phyloP scores from a whole-genome alignment of 2,888 invertebrate genomes.

The Ophonus ardosiacus region DNA sequence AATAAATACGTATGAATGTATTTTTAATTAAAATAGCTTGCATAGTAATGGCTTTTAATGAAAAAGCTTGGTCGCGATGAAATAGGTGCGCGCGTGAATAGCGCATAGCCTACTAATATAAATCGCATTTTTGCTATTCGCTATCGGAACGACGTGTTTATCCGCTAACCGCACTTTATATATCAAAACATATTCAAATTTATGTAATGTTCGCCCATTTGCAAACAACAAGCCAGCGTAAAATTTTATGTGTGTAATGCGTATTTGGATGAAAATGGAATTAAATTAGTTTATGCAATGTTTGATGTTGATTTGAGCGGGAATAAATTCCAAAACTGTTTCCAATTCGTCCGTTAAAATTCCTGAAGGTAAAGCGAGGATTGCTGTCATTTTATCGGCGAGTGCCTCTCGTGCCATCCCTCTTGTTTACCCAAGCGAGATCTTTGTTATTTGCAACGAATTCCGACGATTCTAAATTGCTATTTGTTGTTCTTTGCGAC shows the following conservation, averaged over 20 bases:
- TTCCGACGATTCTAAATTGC: conserved; percentile 52
- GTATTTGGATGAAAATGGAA: conserved; percentile 17
- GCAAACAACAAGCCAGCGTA: background rate
- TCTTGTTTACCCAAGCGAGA: conserved; percentile 46
- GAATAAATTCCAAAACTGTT: conserved; percentile 52
- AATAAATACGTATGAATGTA: background rate
- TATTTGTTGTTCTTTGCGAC: conserved; percentile 46
- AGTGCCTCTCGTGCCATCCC: conserved; percentile 36
- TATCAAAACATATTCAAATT: conserved; percentile 35
- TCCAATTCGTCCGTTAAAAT: conserved; percentile 42
- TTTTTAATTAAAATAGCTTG: background rate
- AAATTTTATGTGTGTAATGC: conserved; percentile 37
- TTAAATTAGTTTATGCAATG: conserved; percentile 43
- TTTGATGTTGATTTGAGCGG: conserved; percentile 30
- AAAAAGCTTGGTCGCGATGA: background rate
- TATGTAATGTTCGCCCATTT: conserved; percentile 29
- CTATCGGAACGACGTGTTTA: background rate
- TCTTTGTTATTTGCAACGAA: conserved; percentile 47
- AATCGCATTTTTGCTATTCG: background rate
- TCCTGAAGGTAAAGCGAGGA: conserved; percentile 44
- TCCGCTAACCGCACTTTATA: conserved; percentile 14
- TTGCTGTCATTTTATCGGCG: conserved; percentile 47
- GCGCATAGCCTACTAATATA: background rate
- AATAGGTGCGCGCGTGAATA: background rate
- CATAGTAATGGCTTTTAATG: background rate